Conservation (phyloP, 2,113 vertebrate genomes). For the Cervus canadensis region DNA sequence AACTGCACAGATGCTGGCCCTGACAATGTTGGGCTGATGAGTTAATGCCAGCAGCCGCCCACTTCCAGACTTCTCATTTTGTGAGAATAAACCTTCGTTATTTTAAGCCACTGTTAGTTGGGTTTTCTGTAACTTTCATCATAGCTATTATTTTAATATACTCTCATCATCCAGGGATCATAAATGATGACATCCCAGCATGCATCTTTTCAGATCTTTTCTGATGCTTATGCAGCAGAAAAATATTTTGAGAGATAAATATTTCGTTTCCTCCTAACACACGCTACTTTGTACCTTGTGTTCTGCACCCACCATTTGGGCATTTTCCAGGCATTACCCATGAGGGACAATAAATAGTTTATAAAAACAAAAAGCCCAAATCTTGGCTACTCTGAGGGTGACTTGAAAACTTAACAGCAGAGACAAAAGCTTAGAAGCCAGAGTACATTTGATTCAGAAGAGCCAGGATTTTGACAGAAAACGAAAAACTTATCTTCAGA, state of each 20-base stretch:
- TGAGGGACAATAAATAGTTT: background rate
- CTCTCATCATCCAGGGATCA: background rate
- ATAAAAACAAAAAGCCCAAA: constrained; percentile 8
- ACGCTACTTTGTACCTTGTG: background rate
- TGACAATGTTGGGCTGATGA: background rate
- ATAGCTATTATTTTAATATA: background rate
- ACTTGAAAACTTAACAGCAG: background rate
- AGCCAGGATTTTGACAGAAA: background rate
- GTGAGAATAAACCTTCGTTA: background rate
- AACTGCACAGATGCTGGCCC: background rate
- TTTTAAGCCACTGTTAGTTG: constrained; percentile 22
- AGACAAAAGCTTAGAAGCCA: background rate
- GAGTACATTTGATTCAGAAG: background rate
- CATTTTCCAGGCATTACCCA: background rate
- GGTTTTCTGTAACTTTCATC: background rate
- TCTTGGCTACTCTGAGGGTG: background rate
- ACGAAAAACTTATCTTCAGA: background rate
- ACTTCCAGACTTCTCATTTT: constrained; percentile 1
- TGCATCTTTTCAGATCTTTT: background rate
- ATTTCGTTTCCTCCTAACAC: background rate
- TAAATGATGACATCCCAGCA: background rate
- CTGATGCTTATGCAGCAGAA: background rate
- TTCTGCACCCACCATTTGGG: background rate
- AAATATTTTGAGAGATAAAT: constrained; percentile 30
- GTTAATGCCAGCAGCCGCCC: background rate